Percentiles rank a stretch among this genome's conserved stretches.
These are phyloP conservation scores for Cyanoramphus novaezelandiae DNA, from an alignment of 2,113 vertebrate genomes.

Conservation along the genomic window DNA sequence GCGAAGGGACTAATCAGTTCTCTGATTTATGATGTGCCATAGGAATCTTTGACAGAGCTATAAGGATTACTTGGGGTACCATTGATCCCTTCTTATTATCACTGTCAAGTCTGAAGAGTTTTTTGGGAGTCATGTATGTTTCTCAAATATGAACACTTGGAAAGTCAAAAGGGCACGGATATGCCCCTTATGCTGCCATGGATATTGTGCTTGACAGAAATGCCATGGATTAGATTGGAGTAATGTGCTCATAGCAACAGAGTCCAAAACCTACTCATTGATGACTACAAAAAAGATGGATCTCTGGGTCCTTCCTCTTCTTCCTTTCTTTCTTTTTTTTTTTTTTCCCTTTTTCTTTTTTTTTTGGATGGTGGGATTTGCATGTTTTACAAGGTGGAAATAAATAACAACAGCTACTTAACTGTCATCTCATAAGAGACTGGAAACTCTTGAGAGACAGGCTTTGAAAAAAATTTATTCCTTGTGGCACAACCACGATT, in stretches of 20 bases:
- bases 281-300: not conserved
- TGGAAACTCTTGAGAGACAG: not conserved
- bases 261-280: not conserved
- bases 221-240: not conserved
- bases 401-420: not conserved
- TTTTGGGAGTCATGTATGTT: not conserved
- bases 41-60: not conserved
- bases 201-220: not conserved
- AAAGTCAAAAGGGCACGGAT: not conserved
- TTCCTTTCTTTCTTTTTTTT: not conserved
- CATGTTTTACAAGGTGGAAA: not conserved
- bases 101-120: not conserved
- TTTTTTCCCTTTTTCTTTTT: too few relatives aligned
- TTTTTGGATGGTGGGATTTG: not conserved
- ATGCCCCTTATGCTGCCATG: not conserved
- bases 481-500: not conserved
- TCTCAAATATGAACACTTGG: not conserved
- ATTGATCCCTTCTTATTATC: constrained; percentile 8
- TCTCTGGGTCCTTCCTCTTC: not conserved
- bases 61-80: not conserved
- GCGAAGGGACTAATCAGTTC: not conserved
- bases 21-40: not conserved
- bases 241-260: not conserved
- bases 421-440: not conserved
- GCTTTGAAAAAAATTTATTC: not conserved